Base-by-base conservation (phyloP, 2,113 vertebrate species). In the Microcebus griseorufus region DNA sequence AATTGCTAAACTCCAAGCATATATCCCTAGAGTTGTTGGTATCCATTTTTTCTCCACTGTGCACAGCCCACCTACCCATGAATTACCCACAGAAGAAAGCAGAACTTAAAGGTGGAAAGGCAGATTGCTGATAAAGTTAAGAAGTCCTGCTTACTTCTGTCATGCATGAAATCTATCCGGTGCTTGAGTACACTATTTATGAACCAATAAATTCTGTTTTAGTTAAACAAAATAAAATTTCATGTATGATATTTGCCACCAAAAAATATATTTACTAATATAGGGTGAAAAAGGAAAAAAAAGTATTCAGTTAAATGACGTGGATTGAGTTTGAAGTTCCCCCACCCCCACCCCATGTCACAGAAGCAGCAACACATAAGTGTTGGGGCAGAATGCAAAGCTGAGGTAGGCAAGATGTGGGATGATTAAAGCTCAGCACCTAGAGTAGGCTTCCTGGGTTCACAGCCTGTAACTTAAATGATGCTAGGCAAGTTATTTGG, bases 41-140 rank as follows among this genome's bases (percentile, higher is more conserved):
- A 34, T 17, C 25, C 67, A 70, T 34, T 73, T 76, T 55, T 58
- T 45, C 27, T 55, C 37, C 32, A 62, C 4, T 51, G 7, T 27
- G 0, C n/a, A 60, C 64, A 67, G 17, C 48, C 45, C 22, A 5
- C 17, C 22, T 42, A 39, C 65, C 67, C 86, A 85, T 22, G 53
- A 96, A 70, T 64, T 62, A 51, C 7, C 29, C 42, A 94, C 32
- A 58, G 34, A 95, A 93, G 53, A 90, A 69, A 95, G 45, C 34
- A 88, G 39, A 70, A 81, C 34, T 51, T 86, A 27, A 70, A n/a
- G 29, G 25, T 53, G 27, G 27, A 81, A 82, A 93, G 58, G 39
- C 34, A 85, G 39, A 60, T 9, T 37, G 20, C 20, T 60, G 32
- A 39, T 11, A 45, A 69, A 2, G 5, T 72, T 60, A 29, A 34